phyloP scores from a whole-genome alignment of 2,113 vertebrate species.

The Rhizomys pruinosus region DNA sequence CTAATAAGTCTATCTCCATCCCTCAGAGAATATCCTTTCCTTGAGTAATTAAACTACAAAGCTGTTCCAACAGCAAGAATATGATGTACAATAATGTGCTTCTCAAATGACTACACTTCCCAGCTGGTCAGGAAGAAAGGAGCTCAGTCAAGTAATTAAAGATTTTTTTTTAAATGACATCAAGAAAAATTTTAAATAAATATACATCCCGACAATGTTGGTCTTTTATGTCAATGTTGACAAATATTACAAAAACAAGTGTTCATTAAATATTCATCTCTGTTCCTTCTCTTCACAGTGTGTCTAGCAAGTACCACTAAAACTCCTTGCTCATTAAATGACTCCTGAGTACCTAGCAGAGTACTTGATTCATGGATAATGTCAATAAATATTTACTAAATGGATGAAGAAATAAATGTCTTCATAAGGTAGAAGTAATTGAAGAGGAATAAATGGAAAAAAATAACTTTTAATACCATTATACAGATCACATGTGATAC shows the following conservation, averaged over 20 bases:
- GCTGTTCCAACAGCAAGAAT: not conserved
- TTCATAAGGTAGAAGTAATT: not conserved
- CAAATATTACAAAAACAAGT: constrained; percentile 10
- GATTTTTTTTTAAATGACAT: constrained; percentile 24
- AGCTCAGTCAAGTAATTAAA: not conserved
- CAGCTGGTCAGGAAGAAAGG: not conserved
- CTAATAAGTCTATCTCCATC: not conserved
- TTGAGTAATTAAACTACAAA: constrained; percentile 42
- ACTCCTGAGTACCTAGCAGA: not conserved
- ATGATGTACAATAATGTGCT: not conserved
- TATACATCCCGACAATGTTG: not conserved
- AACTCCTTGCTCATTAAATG: not conserved
- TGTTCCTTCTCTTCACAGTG: not conserved
- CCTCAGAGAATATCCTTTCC: not conserved
- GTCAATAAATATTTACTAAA: not conserved
- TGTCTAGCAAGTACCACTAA: not conserved
- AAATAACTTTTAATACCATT: not conserved
- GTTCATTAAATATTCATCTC: not conserved
- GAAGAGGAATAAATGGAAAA: not conserved
- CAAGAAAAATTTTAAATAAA: not conserved
- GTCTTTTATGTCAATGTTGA: not conserved
- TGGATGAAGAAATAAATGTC: not conserved
- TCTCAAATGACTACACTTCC: not conserved
- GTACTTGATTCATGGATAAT: not conserved
- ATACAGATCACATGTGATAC: not conserved